phyloP scores from a whole-genome alignment of 2,113 vertebrate genomes.

The Lagenorhynchus albirostris region DNA sequence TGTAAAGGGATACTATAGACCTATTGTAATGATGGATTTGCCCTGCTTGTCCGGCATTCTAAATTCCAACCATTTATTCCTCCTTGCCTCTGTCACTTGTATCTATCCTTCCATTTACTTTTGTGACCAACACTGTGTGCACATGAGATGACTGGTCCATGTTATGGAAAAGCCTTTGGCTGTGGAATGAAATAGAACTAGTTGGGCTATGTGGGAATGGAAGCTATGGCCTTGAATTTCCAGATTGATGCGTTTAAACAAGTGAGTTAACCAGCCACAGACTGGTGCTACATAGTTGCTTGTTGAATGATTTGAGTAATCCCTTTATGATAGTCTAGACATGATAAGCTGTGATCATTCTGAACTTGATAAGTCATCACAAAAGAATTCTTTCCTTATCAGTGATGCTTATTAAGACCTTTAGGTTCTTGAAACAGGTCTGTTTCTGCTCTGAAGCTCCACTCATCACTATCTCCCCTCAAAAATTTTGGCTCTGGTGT shows the following conservation, averaged over 20 bases:
- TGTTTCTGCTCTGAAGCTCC: background rate
- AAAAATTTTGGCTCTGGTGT: background rate
- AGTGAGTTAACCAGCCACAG: background rate
- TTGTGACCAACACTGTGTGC: background rate
- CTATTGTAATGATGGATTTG: background rate
- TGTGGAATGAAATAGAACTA: background rate
- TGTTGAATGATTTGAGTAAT: background rate
- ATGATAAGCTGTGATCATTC: background rate
- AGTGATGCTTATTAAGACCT: background rate
- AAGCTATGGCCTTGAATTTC: background rate
- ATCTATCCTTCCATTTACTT: background rate
- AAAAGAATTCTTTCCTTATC: background rate
- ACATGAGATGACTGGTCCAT: background rate
- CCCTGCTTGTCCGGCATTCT: background rate
- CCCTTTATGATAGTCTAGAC: background rate
- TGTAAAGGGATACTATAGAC: background rate
- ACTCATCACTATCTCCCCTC: background rate
- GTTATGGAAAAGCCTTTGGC: background rate
- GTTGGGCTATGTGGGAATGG: background rate
- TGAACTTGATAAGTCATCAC: background rate
- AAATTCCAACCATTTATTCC: background rate
- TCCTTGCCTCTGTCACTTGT: background rate
- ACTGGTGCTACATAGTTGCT: background rate
- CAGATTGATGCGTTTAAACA: background rate
- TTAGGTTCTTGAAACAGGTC: background rate